Evolutionary conservation across 2,113 vertebrate species (phyloP).

Genomic region (Talpa occidentalis): DNA sequence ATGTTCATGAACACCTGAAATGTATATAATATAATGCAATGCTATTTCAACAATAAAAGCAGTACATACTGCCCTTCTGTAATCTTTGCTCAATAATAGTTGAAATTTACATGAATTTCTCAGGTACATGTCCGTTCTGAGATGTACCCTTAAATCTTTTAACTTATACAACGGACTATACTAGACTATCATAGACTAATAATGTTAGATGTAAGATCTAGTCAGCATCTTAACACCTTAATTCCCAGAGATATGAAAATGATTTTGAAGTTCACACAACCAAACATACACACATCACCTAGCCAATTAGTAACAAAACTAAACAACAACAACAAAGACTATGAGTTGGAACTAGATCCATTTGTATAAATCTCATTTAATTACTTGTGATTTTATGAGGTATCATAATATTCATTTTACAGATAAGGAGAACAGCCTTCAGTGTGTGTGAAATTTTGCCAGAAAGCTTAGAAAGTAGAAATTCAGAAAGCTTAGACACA

Average conservation of each 20-base stretch:
- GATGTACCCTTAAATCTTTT: not conserved
- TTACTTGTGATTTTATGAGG: not conserved
- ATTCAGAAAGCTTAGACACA: not conserved
- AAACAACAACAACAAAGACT: not conserved
- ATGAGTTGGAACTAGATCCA: not conserved
- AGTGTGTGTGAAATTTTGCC: slow-evolving; percentile 1
- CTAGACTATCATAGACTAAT: not conserved
- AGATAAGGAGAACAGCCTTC: not conserved
- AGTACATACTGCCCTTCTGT: not conserved
- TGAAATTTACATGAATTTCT: slow-evolving; percentile 33
- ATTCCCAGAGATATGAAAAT: not conserved
- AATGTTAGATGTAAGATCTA: not conserved
- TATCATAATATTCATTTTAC: not conserved
- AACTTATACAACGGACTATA: not conserved
- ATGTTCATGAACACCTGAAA: no score
- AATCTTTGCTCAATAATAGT: slow-evolving; percentile 1
- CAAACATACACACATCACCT: not conserved
- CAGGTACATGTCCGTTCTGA: slow-evolving; percentile 46
- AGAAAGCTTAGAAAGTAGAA: not conserved
- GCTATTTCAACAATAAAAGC: no score
- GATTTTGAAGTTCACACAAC: slow-evolving; percentile 15
- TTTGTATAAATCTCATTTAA: slow-evolving; percentile 18
- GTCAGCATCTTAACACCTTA: not conserved
- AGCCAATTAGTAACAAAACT: not conserved
- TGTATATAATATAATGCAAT: no score